Evolutionary conservation across 2,888 invertebrate species (phyloP), one percentile per base, ranked within the genome.

Genomic region (Drosophila acutilabella): DNA sequence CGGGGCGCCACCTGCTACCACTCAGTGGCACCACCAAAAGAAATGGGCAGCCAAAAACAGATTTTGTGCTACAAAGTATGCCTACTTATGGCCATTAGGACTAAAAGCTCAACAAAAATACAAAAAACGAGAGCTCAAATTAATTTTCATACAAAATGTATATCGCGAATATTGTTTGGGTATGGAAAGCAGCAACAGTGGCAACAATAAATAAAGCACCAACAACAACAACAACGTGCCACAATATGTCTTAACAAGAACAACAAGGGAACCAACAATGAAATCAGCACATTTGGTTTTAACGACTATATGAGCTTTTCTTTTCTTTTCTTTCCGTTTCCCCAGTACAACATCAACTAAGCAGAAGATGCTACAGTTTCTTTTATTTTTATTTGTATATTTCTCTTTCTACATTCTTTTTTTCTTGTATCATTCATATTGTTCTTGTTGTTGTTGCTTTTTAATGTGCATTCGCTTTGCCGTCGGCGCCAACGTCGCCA

Each of bases 281-380:
- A 84, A 83, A 86, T 83, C 87, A 86, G 87, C 87, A 86, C 85
- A 86, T 85, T 85, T 85, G 85, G 82, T 81, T 84, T 86, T 85
- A 85, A 85, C 86, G 85, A 86, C 84, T 86, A 75, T 83, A 73
- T 80, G 75, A 73, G 57, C 38, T 51, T 68, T 41, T 61, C 67
- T 41, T 40, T 45, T 16, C 11, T 40, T 59, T 10, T 57, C 30
- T 33, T 18, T 13, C 20, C 18, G 23, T 26, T 18, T 33, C 16
- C n/a, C 50, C 26, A 16, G 36, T 41, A 42, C 41, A 59, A 44
- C 44, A 52, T 57, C 50, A 50, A 36, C 78, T 64, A 53, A 71
- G 81, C 73, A 81, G 81, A 78, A 84, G 79, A 74, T 82, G 82
- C 74, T 50, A 67, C 74, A 74, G 45, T 67, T 66, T 26, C 48